Conservation (phyloP, 2,888 invertebrate species). For the Tenthredo amoena region DNA sequence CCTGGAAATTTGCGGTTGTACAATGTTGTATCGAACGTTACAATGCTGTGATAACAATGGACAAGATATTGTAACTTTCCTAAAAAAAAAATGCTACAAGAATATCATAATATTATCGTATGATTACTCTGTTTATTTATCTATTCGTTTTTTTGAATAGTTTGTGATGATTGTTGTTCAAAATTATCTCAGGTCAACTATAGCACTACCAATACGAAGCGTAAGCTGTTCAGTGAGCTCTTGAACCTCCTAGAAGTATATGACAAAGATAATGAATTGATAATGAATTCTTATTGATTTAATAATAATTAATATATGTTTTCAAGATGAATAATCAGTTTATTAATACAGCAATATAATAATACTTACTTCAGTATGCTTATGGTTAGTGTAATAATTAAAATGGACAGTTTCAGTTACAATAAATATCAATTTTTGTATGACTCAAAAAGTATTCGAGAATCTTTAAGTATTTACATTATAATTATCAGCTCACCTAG, state of each 20-base stretch:
- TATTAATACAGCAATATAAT: not conserved
- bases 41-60: constrained; percentile 62
- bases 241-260: constrained; percentile 82
- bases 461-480: not conserved
- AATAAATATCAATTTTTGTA: constrained; percentile 1
- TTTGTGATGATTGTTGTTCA: not conserved
- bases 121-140: not conserved
- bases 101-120: not conserved
- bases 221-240: constrained; percentile 79
- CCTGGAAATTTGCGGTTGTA: constrained; percentile 86
- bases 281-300: not conserved
- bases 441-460: not conserved
- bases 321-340: not conserved
- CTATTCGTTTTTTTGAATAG: not conserved
- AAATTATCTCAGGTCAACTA: constrained; percentile 63
- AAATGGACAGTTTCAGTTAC: not conserved
- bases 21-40: constrained; percentile 80
- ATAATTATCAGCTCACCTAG: not conserved
- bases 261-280: constrained; percentile 83
- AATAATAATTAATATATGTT: not conserved
- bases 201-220: constrained; percentile 68
- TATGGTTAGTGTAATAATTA: not conserved
- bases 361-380: not conserved
- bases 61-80: constrained; percentile 64
- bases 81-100: not conserved